Base-by-base conservation (phyloP, 2,888 invertebrate species). In the Octonoba sinensis region DNA sequence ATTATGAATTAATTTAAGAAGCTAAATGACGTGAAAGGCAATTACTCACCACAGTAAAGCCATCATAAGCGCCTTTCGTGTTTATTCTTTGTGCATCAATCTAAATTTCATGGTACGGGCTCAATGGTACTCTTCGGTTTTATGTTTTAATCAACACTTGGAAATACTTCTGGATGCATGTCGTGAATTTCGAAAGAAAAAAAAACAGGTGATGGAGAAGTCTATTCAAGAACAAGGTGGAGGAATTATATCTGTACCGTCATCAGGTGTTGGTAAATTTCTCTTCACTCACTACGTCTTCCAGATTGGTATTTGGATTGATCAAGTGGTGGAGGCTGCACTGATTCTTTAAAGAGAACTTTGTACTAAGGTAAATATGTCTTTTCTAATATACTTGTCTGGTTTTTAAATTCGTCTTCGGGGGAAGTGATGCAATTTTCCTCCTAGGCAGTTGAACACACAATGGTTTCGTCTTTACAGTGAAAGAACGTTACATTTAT, bases 351-450 rank as follows among this genome's bases (percentile, higher is more conserved):
- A 64, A 67, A 51, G 47, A 49, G 60, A 24, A 49, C 56, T 60
- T 54, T 44, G 16, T n/a, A 46, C 46, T 11, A 22, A 77, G 77
- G 77, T 77, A 77, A 77, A 47, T 77, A 77, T 77, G n/a, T 64
- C 57, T 71, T 36, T 24, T 60, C 27, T 60, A 24, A 12, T 24
- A 15, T 16, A 8, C 1, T 36, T 36, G 36, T 36, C 36, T 36
- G 36, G 11, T 36, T 4, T 36, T 36, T 36, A 8, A 36, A 36
- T 36, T 11, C 6, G 8, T 36, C 36, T 8, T 36, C 11, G 8
- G 36, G 36, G 6, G 36, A 36, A 36, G 36, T 36, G 36, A 11
- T 36, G 8, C 36, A 11, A 36, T 36, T 36, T 8, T 3, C 36
- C 6, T 6, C 6, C 36, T 36, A 8, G n/a, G n/a, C n/a, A n/a